Base-by-base conservation (phyloP, 2,888 invertebrate genomes). In the Drosophila leonis region DNA sequence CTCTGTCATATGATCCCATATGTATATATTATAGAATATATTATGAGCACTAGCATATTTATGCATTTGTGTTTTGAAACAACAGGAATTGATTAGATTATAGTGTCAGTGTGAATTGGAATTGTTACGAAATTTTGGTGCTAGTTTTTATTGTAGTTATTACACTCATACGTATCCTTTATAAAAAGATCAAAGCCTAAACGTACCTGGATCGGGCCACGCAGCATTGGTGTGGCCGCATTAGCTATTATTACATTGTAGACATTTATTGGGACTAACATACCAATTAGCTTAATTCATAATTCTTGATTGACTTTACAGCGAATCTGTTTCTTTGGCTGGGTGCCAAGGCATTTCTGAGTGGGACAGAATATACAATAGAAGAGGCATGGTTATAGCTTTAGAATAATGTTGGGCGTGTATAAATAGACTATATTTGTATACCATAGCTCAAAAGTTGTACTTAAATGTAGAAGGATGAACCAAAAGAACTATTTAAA, bases 401-500 rank as follows among this genome's bases (percentile, higher is more conserved):
- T 66, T 65, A 65, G 51, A 60, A 57, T 62, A 66, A 54, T 65
- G 52, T 42, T 37, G 27, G 55, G n/a, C 39, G 39, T 59, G 42
- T 70, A 42, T 65, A 44, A 64, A 48, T 74, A 57, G 39, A 52
- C 46, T 64, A 71, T 75, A 80, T 72, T 68, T 78, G 77, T 46
- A 54, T 27, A 29, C 33, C 29, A 42, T 56, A 48, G 82, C 68
- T 78, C 83, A 77, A 78, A 79, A 77, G 60, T 68, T 73, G 33
- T 61, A 37, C 75, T 79, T 82, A 79, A 73, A 44, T 61, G 27
- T 77, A 75, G 73, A 75, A 59, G 72, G 48, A 62, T 65, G 44
- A 66, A 74, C 62, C 59, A 62, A 56, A 60, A 73, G 61, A 75
- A 65, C 74, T 91, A 91, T 77, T 91, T 90, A 57, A 92, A 86